Percentiles rank a stretch among this genome's conserved stretches.
Evolutionary conservation across 2,888 invertebrate species (phyloP).

Genomic region (Metallyticus violacea): DNA sequence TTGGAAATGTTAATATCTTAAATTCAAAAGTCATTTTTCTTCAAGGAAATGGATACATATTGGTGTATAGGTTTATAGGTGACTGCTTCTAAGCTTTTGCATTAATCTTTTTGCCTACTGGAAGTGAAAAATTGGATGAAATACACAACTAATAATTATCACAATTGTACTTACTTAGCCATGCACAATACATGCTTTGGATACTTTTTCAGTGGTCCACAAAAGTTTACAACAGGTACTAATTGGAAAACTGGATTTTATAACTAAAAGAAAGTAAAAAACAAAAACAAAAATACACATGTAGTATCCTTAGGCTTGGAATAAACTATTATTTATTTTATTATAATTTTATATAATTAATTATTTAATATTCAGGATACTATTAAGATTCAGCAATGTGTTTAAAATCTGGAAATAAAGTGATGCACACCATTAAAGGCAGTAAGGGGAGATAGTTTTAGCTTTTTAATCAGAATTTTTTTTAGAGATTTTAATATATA

Average conservation of each 20-base stretch:
- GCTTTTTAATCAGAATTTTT: too few relatives aligned
- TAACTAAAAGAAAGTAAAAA: too few relatives aligned
- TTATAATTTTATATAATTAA: neutral
- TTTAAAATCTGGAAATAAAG: neutral
- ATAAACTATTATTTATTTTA: neutral
- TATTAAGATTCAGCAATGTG: neutral
- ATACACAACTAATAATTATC: neutral
- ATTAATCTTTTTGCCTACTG: too few relatives aligned
- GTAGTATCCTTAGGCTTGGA: neutral
- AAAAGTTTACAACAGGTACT: neutral
- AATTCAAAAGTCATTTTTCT: neutral
- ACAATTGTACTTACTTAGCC: neutral
- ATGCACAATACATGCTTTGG: neutral
- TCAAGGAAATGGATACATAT: neutral
- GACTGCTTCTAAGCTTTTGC: neutral
- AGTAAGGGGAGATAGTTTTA: neutral
- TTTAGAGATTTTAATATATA: too few relatives aligned
- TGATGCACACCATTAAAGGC: neutral
- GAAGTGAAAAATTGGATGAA: neutral
- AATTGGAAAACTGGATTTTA: neutral
- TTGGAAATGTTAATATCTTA: neutral
- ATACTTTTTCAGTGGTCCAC: neutral
- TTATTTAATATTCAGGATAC: neutral
- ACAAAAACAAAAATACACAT: too few relatives aligned
- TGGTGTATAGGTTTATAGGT: neutral